These are phyloP conservation scores for Enoplosus armatus DNA, from an alignment of 2,797 vertebrate species.

Conservation along the genomic window DNA sequence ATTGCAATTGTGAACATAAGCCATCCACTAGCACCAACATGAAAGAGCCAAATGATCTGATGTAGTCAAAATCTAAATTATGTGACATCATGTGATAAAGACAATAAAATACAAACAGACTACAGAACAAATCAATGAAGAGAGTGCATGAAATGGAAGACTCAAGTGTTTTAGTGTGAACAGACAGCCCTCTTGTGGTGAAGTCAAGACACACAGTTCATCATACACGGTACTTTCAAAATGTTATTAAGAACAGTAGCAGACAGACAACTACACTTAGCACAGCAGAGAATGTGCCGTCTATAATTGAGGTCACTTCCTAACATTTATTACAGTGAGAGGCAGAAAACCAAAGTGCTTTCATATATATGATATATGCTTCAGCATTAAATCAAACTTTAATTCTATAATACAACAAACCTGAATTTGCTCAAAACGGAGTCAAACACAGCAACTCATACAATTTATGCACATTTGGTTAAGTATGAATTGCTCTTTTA, in stretches of 20 bases:
- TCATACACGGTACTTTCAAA: not conserved
- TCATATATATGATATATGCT: not conserved
- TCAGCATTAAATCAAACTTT: not conserved
- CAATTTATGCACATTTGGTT: not conserved
- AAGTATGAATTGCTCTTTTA: not conserved
- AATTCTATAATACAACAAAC: not conserved
- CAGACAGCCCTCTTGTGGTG: constrained; percentile 46
- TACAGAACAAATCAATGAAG: not conserved
- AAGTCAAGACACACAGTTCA: constrained; percentile 2
- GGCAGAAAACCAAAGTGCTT: not conserved
- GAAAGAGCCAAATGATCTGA: not conserved
- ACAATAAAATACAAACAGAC: not conserved
- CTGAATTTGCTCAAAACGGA: not conserved
- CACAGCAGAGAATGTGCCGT: not conserved
- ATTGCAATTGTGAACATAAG: not conserved
- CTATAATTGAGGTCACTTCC: not conserved
- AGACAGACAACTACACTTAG: not conserved
- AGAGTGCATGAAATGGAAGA: not conserved
- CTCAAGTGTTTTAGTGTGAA: not conserved
- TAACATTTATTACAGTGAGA: not conserved
- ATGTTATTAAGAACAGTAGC: not conserved
- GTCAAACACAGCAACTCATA: not conserved
- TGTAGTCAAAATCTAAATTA: not conserved
- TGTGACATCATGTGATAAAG: not conserved
- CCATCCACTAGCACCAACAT: not conserved